A percentile compares a stretch with the other conserved stretches of the same genome.
Conservation (phyloP, 2,113 vertebrate genomes). For the Arizona elegans region DNA sequence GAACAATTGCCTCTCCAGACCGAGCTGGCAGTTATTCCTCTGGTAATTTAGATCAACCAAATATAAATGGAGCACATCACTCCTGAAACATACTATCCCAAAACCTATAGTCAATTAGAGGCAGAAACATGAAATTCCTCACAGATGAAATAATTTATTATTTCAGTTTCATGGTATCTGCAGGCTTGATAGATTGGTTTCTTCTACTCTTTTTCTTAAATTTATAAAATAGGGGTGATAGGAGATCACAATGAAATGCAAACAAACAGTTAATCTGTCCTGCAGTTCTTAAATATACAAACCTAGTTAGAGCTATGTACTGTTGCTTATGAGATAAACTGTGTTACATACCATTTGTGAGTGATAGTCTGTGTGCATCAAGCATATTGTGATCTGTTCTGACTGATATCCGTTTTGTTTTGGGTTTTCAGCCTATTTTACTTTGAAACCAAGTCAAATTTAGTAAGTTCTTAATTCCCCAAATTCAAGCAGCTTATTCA, state of each 20-base stretch:
- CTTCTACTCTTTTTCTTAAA: not conserved
- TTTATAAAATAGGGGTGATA: not conserved
- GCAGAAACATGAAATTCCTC: not conserved
- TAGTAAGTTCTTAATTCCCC: not conserved
- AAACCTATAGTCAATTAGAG: not conserved
- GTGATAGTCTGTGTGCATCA: not conserved
- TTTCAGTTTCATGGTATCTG: not conserved
- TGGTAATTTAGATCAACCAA: conserved; percentile 23
- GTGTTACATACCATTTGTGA: not conserved
- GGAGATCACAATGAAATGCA: not conserved
- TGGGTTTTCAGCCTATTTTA: not conserved
- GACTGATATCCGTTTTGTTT: not conserved
- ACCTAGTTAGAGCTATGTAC: not conserved
- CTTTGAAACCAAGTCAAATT: not conserved
- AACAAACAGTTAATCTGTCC: not conserved
- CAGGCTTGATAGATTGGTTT: not conserved
- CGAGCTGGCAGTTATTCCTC: not conserved
- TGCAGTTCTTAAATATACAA: not conserved
- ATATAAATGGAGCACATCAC: not conserved
- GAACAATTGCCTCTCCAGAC: conserved; percentile 30
- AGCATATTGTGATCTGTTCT: not conserved
- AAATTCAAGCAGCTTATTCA: not conserved
- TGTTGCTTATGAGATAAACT: not conserved
- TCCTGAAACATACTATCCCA: rapidly evolving
- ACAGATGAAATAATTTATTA: not conserved